A percentile compares a stretch with the other conserved stretches of the same genome.
Conservation (phyloP, 2,113 vertebrate species). For the Pterocles orientalis region DNA sequence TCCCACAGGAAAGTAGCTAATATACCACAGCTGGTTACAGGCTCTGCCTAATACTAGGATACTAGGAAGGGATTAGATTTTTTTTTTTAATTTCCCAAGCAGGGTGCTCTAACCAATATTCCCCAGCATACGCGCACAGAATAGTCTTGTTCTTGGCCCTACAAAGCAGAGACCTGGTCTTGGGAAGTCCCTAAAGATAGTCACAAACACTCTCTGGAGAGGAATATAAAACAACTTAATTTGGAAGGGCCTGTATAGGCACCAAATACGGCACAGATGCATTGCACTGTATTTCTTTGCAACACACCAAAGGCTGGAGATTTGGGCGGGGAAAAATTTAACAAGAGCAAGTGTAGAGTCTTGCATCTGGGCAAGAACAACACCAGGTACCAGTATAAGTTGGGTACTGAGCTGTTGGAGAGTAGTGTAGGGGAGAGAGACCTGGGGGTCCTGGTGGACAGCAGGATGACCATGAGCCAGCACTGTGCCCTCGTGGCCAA, state of each 20-base stretch:
- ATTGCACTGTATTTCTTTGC: not conserved
- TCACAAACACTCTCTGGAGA: not conserved
- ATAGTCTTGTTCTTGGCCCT: not conserved
- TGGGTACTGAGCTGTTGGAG: no score
- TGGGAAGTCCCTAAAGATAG: not conserved
- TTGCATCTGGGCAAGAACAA: no score
- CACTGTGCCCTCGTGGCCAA: no score
- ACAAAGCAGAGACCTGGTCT: not conserved
- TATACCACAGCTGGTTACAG: not conserved
- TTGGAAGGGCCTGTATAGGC: not conserved
- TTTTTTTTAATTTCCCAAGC: not conserved
- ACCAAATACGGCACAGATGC: not conserved
- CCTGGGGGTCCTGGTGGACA: no score
- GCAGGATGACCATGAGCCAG: no score
- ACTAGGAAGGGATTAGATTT: not conserved
- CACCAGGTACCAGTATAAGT: no score
- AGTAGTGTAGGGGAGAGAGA: no score
- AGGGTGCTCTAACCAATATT: not conserved
- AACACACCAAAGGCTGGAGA: not conserved
- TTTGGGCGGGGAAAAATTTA: no score
- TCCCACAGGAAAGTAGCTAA: not conserved
- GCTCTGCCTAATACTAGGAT: not conserved
- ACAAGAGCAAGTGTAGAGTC: no score
- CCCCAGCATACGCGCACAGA: not conserved
- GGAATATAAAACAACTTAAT: not conserved